Base-by-base conservation (phyloP, 2,113 vertebrate species). In the Ptilonorhynchus violaceus region DNA sequence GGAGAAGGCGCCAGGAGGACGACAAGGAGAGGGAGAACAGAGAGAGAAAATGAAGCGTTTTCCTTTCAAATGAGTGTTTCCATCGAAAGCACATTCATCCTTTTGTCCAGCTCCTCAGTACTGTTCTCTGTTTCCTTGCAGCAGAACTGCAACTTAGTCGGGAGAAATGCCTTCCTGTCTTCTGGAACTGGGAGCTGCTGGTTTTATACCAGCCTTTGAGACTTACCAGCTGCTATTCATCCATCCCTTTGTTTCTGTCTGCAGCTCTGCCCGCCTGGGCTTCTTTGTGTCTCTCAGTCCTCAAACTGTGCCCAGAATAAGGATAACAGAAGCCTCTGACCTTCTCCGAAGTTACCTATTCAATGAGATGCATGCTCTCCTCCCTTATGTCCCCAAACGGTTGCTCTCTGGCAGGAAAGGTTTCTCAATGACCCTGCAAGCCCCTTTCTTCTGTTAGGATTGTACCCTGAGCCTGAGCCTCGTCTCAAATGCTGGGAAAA, bases 171-270 rank as follows among this genome's bases (percentile, higher is more conserved):
- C 14, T 42, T 70, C 56, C 28, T 7, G 11, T 12, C 50, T 47
- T 33, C 41, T 64, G 55, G 56, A 83, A 59, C 56, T 39, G 47
- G 80, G 55, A 87, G 55, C 75, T 89, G 46, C 79, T 74, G 55
- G 39, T 92, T 91, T 12, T 4, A 21, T 6, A 88, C 55, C 47
- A 74, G 59, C 39, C 47, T 88, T 67, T 56, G 94, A 86, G 91
- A 75, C 68, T 85, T 39, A 80, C 79, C 86, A 81, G 91, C 86
- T 89, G 86, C 92, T 67, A 44, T 68, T 91, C 69, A 82, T 62
- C 68, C 69, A 25, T 44, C 49, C 84, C 73, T 94, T 96, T 96
- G 94, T 95, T 85, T 96, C 92, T 78, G 52, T 20, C 17, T n/a
- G 50, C 70, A 75, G 69, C 74, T 73, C 70, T 94, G 93, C 81